Base-by-base conservation (phyloP, 1,140 invertebrate genomes). In the Pseudomyrmex cubaensis region DNA sequence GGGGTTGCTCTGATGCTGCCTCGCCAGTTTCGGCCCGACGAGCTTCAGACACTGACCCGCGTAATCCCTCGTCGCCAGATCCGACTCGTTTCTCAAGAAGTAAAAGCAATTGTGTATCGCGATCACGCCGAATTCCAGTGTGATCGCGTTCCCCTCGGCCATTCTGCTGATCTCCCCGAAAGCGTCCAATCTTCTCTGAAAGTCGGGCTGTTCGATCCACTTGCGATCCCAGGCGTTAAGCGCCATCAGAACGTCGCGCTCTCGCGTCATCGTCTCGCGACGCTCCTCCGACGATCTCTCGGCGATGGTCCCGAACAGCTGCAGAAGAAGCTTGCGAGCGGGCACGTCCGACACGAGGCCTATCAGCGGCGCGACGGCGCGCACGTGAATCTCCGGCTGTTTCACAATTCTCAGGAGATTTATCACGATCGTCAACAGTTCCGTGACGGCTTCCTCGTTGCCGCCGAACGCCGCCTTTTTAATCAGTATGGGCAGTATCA, bases 121-220 rank as follows among this genome's bases (percentile, higher is more conserved):
- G 12, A 98, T 94, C 9, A 97, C 93, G 2, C 97, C 96, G 54
- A 97, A 94, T 86, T 97, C 96, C 12, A 97, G 64, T 25, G 95
- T 95, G 20, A 97, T 92, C 78, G 94, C 90, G 63, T 95, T 91
- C 12, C 91, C 91, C n/a, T 96, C 95, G 10, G 95, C 90, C 52
- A 97, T 92, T 35, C 93, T 83, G 72, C 96, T 95, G 57, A 98
- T 95, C 85, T 95, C 91, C 82, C 96, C 95, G 69, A 97, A 97
- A 0, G 97, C 95, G 70, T 97, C 96, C 13, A 99, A 92, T 86
- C 99, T 95, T 82, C 95, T 95, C 62, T 97, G 96, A 91, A 97
- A 98, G 93, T 99, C 98, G 0, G 98, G 98, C 91, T 99, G 98
- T 85, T 99, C 98, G 8, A 99, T 95, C 96, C 97, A 97, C 75